Evolutionary conservation across 1,140 invertebrate genomes (phyloP).

Genomic region (Teleopsis dalmanni): DNA sequence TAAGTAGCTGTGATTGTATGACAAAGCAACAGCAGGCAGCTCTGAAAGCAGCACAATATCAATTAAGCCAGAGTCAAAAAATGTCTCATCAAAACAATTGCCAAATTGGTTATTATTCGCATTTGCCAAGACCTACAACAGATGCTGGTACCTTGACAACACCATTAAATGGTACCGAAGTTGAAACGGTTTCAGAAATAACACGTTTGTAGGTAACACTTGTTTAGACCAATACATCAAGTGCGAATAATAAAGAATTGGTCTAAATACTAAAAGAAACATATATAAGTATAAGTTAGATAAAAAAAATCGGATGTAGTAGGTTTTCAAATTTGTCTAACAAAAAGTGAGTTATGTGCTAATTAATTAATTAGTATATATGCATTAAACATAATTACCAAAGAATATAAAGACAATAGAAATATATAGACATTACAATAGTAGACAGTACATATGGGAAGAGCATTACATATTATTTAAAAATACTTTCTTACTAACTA

Average conservation of each 20-base stretch:
- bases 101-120: conserved; percentile 39
- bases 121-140: conserved; percentile 33
- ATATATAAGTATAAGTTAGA: background rate
- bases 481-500: no score
- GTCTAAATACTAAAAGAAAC: conserved; percentile 7
- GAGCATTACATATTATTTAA: no score
- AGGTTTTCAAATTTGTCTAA: no score
- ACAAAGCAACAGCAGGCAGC: conserved; percentile 18
- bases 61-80: conserved; percentile 32
- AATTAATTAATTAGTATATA: no score
- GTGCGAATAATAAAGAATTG: conserved; percentile 8
- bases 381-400: no score
- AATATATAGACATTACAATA: no score
- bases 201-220: conserved; percentile 32
- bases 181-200: conserved; percentile 32
- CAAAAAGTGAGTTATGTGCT: no score
- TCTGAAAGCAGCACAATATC: conserved; percentile 34
- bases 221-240: conserved; percentile 11
- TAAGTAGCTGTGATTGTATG: conserved; percentile 8
- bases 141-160: conserved; percentile 33
- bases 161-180: conserved; percentile 15
- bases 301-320: no score
- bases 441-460: no score
- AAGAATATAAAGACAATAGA: no score
- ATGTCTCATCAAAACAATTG: conserved; percentile 38